Evolutionary conservation across 2,113 vertebrate species (phyloP), one percentile per base, ranked within the genome.

Genomic region (Oxygymnocypris stewartii): DNA sequence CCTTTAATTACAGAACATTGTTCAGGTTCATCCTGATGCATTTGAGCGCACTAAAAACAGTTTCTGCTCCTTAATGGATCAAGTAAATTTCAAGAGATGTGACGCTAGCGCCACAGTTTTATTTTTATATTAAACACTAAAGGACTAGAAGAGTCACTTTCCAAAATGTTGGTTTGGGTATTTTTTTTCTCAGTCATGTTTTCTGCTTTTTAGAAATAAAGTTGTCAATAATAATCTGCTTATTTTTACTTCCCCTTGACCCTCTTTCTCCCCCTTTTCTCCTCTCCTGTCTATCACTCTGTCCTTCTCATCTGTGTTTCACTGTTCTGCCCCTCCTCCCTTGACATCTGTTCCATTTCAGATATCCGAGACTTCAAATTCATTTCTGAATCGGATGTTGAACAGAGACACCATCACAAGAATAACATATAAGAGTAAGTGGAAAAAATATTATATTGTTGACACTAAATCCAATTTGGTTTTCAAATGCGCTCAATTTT

Each of bases 391-490:
- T 93, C 97, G 97, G 90, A 98, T 99, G 97, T 94, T 99, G 92
- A 99, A 99, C 96, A 99, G 98, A 96, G 98, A 99, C 94, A 99
- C 97, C 92, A 99, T 99, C 92, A 99, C 98, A 23, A 99, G 98
- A 98, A 99, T 99, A 97, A 99, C 98, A 0, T 99, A 99, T 92
- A 99, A 99, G 96, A 99, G 98, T 99, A 97, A 98, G 98, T 96
- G 88, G 63, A 71, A 65, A 31, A 12, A 47, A 40, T 4, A 28
- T 1, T 18, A 44, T 84, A 20, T 61, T 85, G 59, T 67, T 79
- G 59, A 76, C 40, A 47, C n/a, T 6, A 47, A 47, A 47, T 47
- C 42, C 2, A n/a, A 25, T 75, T 25, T 44, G 20, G 5, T 44
- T 75, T 47, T 25, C 23, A 75, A 44, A 47, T 25, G 23, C 1